Conservation (phyloP, 2,797 vertebrate genomes). For the Carapus acus region DNA sequence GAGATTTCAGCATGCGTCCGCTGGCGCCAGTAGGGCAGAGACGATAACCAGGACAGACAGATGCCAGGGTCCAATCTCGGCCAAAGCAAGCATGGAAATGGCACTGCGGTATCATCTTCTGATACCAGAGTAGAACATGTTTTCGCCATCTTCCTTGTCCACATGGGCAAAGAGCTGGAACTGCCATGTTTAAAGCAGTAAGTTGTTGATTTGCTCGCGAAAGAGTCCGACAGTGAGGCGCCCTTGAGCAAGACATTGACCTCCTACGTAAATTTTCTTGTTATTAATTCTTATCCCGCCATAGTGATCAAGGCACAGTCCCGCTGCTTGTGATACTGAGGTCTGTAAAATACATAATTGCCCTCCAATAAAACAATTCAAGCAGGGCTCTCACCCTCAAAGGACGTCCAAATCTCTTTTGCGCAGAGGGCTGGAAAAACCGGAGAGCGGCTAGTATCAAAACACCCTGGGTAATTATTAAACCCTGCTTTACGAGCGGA, state of each 20-base stretch:
- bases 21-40: too few relatives aligned
- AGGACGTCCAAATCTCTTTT: slow-evolving; percentile 34
- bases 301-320: slow-evolving; percentile 2
- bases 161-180: too few relatives aligned
- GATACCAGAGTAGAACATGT: slow-evolving; percentile 9
- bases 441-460: slow-evolving; percentile 47
- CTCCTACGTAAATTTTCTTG: not conserved
- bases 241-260: too few relatives aligned
- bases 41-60: slow-evolving; percentile 33
- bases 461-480: slow-evolving; percentile 47
- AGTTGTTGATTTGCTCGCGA: too few relatives aligned
- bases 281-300: not conserved
- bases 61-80: slow-evolving; percentile 11
- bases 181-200: too few relatives aligned
- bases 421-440: slow-evolving; percentile 46
- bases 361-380: slow-evolving; percentile 49
- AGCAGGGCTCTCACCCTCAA: slow-evolving; percentile 20
- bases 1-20: too few relatives aligned
- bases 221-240: too few relatives aligned
- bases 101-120: not conserved
- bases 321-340: slow-evolving; percentile 12
- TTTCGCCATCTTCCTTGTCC: not conserved
- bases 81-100: slow-evolving; percentile 11
- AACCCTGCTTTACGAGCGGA: slow-evolving; percentile 55
- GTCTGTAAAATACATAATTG: slow-evolving; percentile 49